These are phyloP conservation scores for Eurytoma adleriae DNA, from an alignment of 2,888 invertebrate genomes.

Conservation along the genomic window DNA sequence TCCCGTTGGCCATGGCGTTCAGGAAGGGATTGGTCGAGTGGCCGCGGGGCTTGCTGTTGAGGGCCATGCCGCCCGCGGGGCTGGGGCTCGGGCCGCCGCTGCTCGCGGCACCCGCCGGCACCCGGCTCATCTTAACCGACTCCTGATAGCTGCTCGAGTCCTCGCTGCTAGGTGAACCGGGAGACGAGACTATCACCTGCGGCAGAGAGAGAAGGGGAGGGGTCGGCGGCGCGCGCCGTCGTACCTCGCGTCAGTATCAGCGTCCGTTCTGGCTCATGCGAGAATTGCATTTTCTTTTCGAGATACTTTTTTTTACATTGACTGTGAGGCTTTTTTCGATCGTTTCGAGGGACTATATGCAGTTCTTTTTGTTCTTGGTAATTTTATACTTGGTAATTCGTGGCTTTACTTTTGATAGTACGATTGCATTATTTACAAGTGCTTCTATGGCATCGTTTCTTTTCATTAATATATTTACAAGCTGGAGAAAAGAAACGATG, in stretches of 20 bases:
- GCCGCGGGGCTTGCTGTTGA: constrained; percentile 24
- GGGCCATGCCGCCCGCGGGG: neutral
- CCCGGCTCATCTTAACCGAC: constrained; percentile 82
- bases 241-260: constrained; percentile 13
- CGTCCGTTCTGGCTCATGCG: neutral
- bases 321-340: neutral
- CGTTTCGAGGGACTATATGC: neutral
- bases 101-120: constrained; percentile 33
- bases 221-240: constrained; percentile 17
- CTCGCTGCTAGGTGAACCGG: constrained; percentile 92
- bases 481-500: constrained; percentile 29
- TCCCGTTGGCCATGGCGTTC: constrained; percentile 70
- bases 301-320: neutral
- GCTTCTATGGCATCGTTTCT: neutral
- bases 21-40: constrained; percentile 57
- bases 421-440: neutral
- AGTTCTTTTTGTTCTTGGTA: constrained; percentile 5
- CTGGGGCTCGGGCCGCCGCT: constrained; percentile 23
- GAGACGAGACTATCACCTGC: constrained; percentile 84
- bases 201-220: neutral
- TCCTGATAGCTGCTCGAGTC: constrained; percentile 89
- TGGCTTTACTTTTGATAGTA: neutral
- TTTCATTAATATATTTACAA: neutral
- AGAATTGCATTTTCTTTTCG: neutral
- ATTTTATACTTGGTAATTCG: neutral